Evolutionary conservation across 2,113 vertebrate genomes (phyloP).

Genomic region (Nibea albiflora): DNA sequence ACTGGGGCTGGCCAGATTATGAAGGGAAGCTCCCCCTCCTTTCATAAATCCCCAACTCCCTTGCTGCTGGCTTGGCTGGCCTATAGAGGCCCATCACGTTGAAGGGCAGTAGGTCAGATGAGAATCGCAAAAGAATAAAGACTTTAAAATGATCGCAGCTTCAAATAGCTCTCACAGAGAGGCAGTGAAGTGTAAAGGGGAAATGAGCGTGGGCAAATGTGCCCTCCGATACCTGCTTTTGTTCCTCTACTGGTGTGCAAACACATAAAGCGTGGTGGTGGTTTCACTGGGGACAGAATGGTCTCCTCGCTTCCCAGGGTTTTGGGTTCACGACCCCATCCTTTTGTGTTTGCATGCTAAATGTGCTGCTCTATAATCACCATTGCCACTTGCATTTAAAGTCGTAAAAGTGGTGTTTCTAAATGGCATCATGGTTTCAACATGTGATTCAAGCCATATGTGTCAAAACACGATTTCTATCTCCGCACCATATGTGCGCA

Average conservation of each 20-base stretch:
- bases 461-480: slow-evolving; percentile 62
- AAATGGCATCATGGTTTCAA: slow-evolving; percentile 56
- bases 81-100: slow-evolving; percentile 23
- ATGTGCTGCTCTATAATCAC: slow-evolving; percentile 62
- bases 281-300: slow-evolving; percentile 41
- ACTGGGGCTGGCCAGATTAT: slow-evolving; percentile 52
- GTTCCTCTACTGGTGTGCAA: slow-evolving; percentile 32
- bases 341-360: slow-evolving; percentile 51
- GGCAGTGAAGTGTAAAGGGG: slow-evolving; percentile 33
- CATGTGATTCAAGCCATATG: slow-evolving; percentile 64
- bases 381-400: slow-evolving; percentile 61
- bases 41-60: slow-evolving; percentile 28
- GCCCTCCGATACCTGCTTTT: slow-evolving; percentile 2
- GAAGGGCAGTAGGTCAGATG: slow-evolving; percentile 40
- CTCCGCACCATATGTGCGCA: slow-evolving; percentile 53
- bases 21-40: slow-evolving; percentile 26
- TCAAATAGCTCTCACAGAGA: slow-evolving; percentile 12
- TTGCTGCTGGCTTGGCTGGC: slow-evolving; percentile 46
- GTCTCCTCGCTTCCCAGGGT: slow-evolving; percentile 11
- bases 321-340: slow-evolving; percentile 24
- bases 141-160: neutral
- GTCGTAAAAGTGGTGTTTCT: slow-evolving; percentile 55
- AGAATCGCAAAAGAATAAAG: slow-evolving; percentile 26
- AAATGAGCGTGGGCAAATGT: slow-evolving; percentile 23
- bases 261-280: neutral